Base-by-base conservation (phyloP, 2,113 vertebrate species). In the Pelobates fuscus region DNA sequence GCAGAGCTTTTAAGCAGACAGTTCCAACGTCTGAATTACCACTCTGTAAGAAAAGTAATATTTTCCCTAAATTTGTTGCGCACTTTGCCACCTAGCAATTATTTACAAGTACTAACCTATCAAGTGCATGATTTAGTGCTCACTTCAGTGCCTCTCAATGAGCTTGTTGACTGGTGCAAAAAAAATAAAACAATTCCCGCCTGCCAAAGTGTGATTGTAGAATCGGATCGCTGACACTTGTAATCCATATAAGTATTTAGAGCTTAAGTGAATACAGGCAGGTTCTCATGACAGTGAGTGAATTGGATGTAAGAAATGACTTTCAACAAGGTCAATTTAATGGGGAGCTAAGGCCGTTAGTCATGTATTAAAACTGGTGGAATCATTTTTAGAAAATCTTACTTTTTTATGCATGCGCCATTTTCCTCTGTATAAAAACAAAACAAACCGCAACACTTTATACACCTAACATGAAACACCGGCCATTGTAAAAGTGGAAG, bases 21-120 rank as follows among this genome's bases (percentile, higher is more conserved):
- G 27, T 23, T 64, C 60, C 52, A 63, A 49, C 70, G 49, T 37
- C 20, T 72, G 60, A 73, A 73, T 64, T 64, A 30, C 60, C 60
- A 25, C 70, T 55, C 21, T 54, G 44, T 21, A 52, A 30, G 58
- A 32, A 73, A 54, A 73, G 60, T 25, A 23, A 73, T 73, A 73
- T 63, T 73, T 73, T 32, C 25, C 70, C 46, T 55, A 73, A 73
- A 73, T 73, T 73, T 73, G 61, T 73, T 73, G 60, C 15, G 25
- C 44, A 54, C 60, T 54, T 49, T 73, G 60, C 60, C 70, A 73
- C 70, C 62, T 37, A 73, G 46, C 70, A 73, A 73, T 73, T 73
- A 71, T 62, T 73, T 73, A 15, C 59, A 73, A 73, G 60, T 73
- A 63, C 44, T 20, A 17, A 43, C 59, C 52, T 52, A 73, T 55